Percentiles rank a stretch among this genome's conserved stretches.
These are phyloP conservation scores for Pocota personata DNA, from an alignment of 2,888 invertebrate species.

Conservation along the genomic window DNA sequence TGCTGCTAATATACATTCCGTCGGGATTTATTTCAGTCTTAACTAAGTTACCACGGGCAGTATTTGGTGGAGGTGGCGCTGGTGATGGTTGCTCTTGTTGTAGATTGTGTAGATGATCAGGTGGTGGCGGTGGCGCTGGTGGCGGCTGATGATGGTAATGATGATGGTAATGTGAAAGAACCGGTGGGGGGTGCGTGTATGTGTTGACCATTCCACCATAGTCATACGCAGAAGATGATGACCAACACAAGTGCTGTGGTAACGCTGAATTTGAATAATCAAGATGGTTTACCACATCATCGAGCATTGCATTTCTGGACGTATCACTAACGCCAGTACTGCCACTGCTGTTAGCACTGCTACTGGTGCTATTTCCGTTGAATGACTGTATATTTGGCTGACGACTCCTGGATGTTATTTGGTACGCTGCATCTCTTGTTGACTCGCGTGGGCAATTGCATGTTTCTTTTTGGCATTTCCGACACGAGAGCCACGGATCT, in stretches of 20 bases:
- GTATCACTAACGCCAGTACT: not conserved
- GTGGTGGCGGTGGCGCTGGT: conserved; percentile 21
- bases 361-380: conserved; percentile 16
- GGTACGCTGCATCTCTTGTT: conserved; percentile 43
- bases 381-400: conserved; percentile 41
- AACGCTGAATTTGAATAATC: conserved; percentile 55
- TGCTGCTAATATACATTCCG: conserved; percentile 69
- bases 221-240: conserved; percentile 51
- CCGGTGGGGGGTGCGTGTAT: conserved; percentile 53
- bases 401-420: conserved; percentile 57
- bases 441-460: conserved; percentile 68
- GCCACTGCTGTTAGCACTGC: not conserved
- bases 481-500: conserved; percentile 72
- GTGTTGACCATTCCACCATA: conserved; percentile 63
- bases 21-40: conserved; percentile 74
- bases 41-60: conserved; percentile 33
- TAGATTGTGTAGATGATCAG: conserved; percentile 30
- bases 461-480: conserved; percentile 70
- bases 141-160: conserved; percentile 56
- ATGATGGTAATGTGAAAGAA: conserved; percentile 59
- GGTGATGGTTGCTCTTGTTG: conserved; percentile 25
- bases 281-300: conserved; percentile 40
- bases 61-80: conserved; percentile 12
- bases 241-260: conserved; percentile 59
- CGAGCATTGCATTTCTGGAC: conserved; percentile 31